Percentiles rank a stretch among this genome's conserved stretches.
phyloP scores from a whole-genome alignment of 2,113 vertebrate species.

The Lamprologus lemairii region DNA sequence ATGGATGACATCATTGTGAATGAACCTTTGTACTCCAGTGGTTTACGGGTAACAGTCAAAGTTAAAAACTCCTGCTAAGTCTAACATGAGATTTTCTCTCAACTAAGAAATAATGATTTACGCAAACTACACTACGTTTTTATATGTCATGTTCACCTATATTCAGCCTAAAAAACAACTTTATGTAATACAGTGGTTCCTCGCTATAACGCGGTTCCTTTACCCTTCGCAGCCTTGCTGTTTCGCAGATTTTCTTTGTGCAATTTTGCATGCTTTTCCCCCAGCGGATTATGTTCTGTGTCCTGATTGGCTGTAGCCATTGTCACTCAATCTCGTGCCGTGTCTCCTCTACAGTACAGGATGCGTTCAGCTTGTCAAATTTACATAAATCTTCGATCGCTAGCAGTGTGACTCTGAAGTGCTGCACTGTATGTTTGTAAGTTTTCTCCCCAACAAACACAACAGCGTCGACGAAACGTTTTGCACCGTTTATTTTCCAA shows the following conservation, averaged over 20 bases:
- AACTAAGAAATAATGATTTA: neutral
- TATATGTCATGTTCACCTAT: neutral
- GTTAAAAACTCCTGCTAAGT: neutral
- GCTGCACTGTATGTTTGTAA: neutral
- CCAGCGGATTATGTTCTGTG: neutral
- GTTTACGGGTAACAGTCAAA: neutral
- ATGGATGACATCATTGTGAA: neutral
- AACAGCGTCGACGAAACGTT: neutral
- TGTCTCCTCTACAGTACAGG: neutral
- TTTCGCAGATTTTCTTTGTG: neutral
- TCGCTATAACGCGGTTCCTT: neutral
- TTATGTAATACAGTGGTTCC: neutral
- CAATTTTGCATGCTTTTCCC: neutral
- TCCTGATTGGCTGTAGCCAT: neutral
- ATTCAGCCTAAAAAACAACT: neutral
- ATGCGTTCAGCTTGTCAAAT: neutral
- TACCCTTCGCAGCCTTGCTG: fast-evolving
- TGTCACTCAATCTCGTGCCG: neutral
- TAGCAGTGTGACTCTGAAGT: neutral
- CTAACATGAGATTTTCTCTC: neutral
- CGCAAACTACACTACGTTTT: fast-evolving
- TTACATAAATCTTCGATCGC: neutral
- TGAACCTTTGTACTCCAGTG: neutral
- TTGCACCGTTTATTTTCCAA: neutral
- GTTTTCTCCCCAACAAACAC: neutral